phyloP scores from a whole-genome alignment of 2,888 invertebrate genomes.

The Caenorhabditis japonica region DNA sequence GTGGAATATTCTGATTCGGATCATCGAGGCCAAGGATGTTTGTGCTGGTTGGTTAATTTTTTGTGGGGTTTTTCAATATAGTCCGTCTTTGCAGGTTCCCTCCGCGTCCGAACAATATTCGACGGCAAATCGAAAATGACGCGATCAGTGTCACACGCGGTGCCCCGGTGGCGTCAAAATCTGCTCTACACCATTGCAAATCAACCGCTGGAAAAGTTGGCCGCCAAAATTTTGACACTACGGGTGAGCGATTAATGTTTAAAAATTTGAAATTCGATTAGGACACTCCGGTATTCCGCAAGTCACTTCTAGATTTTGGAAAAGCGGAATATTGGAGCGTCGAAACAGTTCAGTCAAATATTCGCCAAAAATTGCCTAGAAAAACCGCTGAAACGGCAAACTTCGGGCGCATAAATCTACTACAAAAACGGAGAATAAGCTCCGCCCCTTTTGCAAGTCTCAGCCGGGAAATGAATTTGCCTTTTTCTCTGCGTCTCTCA shows the following conservation, averaged over 20 bases:
- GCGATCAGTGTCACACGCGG: constrained; percentile 55
- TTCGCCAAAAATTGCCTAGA: no score
- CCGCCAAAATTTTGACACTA: constrained; percentile 54
- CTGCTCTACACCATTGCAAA: constrained; percentile 39
- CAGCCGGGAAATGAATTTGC: no score
- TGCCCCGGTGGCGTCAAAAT: constrained; percentile 62
- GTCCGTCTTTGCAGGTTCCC: constrained; percentile 17
- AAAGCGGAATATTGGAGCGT: no score
- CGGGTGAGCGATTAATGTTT: constrained; percentile 29
- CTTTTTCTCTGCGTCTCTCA: no score
- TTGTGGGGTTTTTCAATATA: not conserved
- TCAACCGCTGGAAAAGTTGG: constrained; percentile 51
- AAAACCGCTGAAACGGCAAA: no score
- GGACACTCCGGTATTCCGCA: no score
- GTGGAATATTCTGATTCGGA: constrained; percentile 60
- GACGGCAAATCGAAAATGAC: constrained; percentile 60
- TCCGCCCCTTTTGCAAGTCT: no score
- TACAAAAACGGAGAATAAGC: no score
- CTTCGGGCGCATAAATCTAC: no score
- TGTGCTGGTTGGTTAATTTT: constrained; percentile 19
- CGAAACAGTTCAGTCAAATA: no score
- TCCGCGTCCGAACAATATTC: constrained; percentile 52
- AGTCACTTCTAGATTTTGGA: no score
- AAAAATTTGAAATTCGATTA: no score
- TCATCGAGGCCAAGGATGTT: constrained; percentile 64